A percentile compares a stretch with the other conserved stretches of the same genome.
These are phyloP conservation scores for Abrostola tripartita DNA, from an alignment of 2,888 invertebrate genomes.

Conservation along the genomic window DNA sequence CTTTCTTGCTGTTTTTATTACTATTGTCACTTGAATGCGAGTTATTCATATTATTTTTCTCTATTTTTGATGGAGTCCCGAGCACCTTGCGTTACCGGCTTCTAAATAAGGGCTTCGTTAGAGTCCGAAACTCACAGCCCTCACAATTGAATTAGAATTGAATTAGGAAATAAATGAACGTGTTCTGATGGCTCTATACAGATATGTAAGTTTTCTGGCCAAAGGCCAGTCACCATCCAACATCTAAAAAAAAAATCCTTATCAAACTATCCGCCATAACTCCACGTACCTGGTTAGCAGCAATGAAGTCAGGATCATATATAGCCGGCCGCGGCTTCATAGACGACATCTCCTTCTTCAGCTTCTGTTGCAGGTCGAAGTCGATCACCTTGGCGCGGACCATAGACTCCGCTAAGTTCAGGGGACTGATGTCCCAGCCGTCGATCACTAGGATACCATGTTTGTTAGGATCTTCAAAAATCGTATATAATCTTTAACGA, in stretches of 20 bases:
- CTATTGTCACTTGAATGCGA: too few species aligned
- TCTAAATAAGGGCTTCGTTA: not conserved
- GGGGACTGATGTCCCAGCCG: slow-evolving; percentile 96
- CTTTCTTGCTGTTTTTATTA: too few species aligned
- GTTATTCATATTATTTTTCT: not conserved
- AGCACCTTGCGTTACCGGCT: not conserved
- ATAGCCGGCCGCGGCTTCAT: slow-evolving; percentile 95
- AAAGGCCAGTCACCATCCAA: too few species aligned
- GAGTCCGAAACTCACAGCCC: not conserved
- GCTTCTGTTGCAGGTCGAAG: slow-evolving; percentile 92
- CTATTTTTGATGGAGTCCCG: not conserved
- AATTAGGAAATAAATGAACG: too few species aligned
- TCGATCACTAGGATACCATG: slow-evolving; percentile 89
- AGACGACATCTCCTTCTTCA: slow-evolving; percentile 91
- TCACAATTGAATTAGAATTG: not conserved
- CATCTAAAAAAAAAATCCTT: too few species aligned
- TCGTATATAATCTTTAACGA: not conserved
- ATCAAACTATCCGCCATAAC: not conserved
- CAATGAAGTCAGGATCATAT: slow-evolving; percentile 97
- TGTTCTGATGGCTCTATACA: too few species aligned
- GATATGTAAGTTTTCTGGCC: too few species aligned
- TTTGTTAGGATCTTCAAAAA: not conserved
- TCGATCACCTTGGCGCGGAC: slow-evolving; percentile 95
- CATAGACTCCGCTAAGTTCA: slow-evolving; percentile 96
- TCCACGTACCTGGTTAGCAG: slow-evolving; percentile 94